Conservation (phyloP, 2,888 invertebrate genomes). For the Cataglyphis altisquamis region DNA sequence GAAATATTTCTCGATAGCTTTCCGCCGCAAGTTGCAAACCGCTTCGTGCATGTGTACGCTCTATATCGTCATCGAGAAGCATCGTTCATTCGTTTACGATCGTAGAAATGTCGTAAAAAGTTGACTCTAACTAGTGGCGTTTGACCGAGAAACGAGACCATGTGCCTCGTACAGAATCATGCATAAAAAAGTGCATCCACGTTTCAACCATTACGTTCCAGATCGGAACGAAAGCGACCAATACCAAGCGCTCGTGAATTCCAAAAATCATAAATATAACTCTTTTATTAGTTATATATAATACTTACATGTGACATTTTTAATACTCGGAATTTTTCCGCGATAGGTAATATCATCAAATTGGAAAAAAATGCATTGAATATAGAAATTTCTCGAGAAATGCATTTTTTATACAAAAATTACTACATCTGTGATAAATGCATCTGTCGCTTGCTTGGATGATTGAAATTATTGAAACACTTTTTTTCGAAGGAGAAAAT, state of each 20-base stretch:
- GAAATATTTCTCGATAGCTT: neutral
- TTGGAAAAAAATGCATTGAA: neutral
- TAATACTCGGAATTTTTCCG: neutral
- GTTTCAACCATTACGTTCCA: neutral
- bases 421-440: neutral
- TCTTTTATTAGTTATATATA: constrained; percentile 5
- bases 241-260: constrained; percentile 14
- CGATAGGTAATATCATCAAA: neutral
- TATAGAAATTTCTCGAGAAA: neutral
- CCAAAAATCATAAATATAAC: neutral
- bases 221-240: neutral
- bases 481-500: neutral
- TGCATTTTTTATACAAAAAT: neutral
- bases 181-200: neutral
- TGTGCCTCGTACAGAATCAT: constrained; percentile 6
- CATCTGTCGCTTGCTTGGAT: neutral
- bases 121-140: constrained; percentile 75
- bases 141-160: constrained; percentile 70
- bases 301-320: neutral
- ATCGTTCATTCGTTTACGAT: constrained; percentile 72
- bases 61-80: constrained; percentile 29
- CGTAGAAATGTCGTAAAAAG: constrained; percentile 78
- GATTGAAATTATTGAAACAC: neutral
- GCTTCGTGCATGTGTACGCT: neutral
- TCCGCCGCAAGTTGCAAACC: constrained; percentile 22